Evolutionary conservation across 2,888 invertebrate species (phyloP), one percentile per base, ranked within the genome.

Genomic region (Caenorhabditis angaria): DNA sequence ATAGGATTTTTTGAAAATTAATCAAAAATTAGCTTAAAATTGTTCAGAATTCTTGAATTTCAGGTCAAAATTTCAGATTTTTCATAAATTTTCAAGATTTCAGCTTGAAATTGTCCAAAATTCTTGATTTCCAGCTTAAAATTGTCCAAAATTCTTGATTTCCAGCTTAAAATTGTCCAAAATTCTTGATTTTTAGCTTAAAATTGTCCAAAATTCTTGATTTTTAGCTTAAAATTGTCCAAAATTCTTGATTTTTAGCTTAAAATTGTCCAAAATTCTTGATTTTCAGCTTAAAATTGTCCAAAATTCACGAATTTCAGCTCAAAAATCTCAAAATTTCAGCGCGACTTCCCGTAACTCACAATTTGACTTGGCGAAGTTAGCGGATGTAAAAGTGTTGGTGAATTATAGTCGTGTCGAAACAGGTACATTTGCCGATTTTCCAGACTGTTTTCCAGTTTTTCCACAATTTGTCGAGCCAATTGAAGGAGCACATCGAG

Each of bases 401-500:
- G 73, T 1, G 84, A 82, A 51, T 82, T 78, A 75, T 87, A 88
- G 60, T 88, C 85, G 74, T 87, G 87, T 10, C 79, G 72, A 60
- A 86, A 88, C 12, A 88, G 70, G 27, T 83, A 81, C 59, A 88
- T 65, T 50, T 86, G 81, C 14, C 73, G 51, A n/a, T 61, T 63
- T 29, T 73, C 69, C 32, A 62, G 22, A 27, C 47, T 41, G 41
- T 41, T 64, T n/a, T 66, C 73, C 29, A 55, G 48, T 28, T 67
- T 62, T 55, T 83, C 80, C 6, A 82, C 85, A 58, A 85, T 70
- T 41, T 78, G 72, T 5, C 81, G 76, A 1, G 85, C 85, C 29
- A 79, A 70, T 27, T 77, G 71, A 29, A 79, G 74, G 54, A 84
- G 75, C 25, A 63, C 67, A 18, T 82, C 82, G n/a, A 82, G 72